A percentile compares a stretch with the other conserved stretches of the same genome.
phyloP scores from a whole-genome alignment of 2,888 invertebrate species.

The Acronicta alni region DNA sequence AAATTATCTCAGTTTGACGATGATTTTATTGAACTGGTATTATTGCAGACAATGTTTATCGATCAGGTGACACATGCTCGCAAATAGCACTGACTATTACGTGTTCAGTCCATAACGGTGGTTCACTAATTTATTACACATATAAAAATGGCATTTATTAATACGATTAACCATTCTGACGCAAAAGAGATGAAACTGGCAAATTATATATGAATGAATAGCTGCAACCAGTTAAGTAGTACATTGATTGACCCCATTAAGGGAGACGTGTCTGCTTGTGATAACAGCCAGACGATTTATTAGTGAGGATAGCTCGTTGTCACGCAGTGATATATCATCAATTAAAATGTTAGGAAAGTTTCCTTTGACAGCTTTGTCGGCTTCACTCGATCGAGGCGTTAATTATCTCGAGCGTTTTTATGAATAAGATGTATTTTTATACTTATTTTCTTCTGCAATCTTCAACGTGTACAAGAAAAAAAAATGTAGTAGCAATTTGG shows the following conservation, averaged over 20 bases:
- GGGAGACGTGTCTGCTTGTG: constrained; percentile 47
- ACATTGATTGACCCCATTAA: constrained; percentile 48
- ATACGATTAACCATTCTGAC: too few species aligned
- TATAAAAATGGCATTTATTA: too few species aligned
- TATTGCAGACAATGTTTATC: too few species aligned
- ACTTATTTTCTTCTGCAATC: too few species aligned
- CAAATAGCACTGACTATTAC: too few species aligned
- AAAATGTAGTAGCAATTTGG: too few species aligned
- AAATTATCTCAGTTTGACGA: too few species aligned
- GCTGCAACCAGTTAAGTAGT: constrained; percentile 18
- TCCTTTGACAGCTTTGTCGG: constrained; percentile 30
- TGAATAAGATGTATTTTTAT: not conserved
- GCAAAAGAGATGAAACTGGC: not conserved
- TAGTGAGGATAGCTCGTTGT: constrained; percentile 24
- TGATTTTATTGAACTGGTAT: too few species aligned
- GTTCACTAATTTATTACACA: too few species aligned
- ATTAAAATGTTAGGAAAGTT: constrained; percentile 29
- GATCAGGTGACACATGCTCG: too few species aligned
- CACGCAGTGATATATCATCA: constrained; percentile 19
- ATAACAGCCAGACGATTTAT: constrained; percentile 51
- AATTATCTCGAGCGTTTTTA: constrained; percentile 2
- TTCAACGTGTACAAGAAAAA: too few species aligned
- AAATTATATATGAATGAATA: constrained; percentile 7
- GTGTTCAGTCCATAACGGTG: too few species aligned
- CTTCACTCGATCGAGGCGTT: constrained; percentile 10